Percentiles rank a stretch among this genome's conserved stretches.
Conservation (phyloP, 2,888 invertebrate genomes). For the Notocelia uddmanniana region DNA sequence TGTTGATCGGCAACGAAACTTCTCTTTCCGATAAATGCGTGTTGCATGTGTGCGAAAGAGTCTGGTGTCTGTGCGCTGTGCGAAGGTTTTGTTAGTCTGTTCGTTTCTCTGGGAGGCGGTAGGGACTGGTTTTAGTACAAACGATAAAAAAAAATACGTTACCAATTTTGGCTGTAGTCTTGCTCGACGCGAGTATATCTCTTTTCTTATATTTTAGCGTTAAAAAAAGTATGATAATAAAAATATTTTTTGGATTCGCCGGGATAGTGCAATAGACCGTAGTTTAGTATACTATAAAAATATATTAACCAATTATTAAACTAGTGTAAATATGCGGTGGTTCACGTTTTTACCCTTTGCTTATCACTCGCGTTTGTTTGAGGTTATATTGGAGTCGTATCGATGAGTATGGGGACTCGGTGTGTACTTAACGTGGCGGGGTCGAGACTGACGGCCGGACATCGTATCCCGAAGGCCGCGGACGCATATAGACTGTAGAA, state of each 20-base stretch:
- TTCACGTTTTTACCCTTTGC: constrained; percentile 64
- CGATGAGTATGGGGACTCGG: constrained; percentile 46
- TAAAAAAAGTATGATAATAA: constrained; percentile 59
- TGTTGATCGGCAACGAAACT: not conserved
- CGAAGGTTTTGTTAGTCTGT: constrained; percentile 32
- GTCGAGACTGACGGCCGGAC: constrained; percentile 52
- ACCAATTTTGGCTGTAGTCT: constrained; percentile 52
- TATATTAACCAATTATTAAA: constrained; percentile 65
- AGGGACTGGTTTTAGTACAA: constrained; percentile 69
- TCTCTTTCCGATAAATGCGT: constrained; percentile 18
- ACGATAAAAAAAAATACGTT: constrained; percentile 53
- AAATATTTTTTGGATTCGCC: constrained; percentile 77
- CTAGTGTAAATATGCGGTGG: constrained; percentile 63
- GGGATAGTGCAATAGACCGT: constrained; percentile 84
- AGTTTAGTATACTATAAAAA: constrained; percentile 67
- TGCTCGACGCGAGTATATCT: constrained; percentile 50
- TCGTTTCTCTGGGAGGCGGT: constrained; percentile 67
- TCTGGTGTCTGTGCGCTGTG: constrained; percentile 12
- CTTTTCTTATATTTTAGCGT: constrained; percentile 64
- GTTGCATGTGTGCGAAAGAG: constrained; percentile 1
- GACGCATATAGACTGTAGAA: constrained; percentile 81
- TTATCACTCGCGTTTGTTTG: constrained; percentile 51
- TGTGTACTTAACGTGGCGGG: constrained; percentile 49
- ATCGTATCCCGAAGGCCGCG: constrained; percentile 81
- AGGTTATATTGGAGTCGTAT: constrained; percentile 45